Evolutionary conservation across 2,797 vertebrate species (phyloP), one percentile per base, ranked within the genome.

Genomic region (Arnoldichthys spilopterus): DNA sequence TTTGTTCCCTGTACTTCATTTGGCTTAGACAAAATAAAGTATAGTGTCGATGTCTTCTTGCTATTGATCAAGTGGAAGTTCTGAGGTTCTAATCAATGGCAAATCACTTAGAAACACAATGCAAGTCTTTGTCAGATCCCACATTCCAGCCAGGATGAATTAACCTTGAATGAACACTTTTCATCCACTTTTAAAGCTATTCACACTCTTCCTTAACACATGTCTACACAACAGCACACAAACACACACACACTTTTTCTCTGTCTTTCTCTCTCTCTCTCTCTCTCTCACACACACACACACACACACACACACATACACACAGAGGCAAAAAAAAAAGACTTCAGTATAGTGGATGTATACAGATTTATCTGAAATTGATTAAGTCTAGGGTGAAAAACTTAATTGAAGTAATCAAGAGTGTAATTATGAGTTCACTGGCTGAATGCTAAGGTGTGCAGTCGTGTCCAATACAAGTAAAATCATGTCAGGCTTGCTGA

Each of bases 361-460:
- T 76, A 76, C 62, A 80, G 84, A 86, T 84, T 64, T 86, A 89
- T 86, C 43, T 77, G 76, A 81, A 83, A 86, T 68, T 80, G 67
- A 87, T 87, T 82, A 82, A 66, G 81, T 87, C 79, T 72, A 77
- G 45, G 74, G 74, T 77, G 75, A 86, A 77, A 79, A 77, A 78
- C 74, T 84, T 82, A 87, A 88, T 80, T 82, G 75, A 88, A 83
- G 83, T 84, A 79, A 90, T 90, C 82, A 86, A 84, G 83, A 82
- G n/a, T 77, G 73, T 86, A 87, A 90, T 91, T 79, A 85, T 80
- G 84, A 69, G 76, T 76, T 82, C 85, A 59, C 70, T 67, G 82
- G 84, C 81, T 90, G 78, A 82, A 87, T 88, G 81, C 37, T 24
- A 78, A 63, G 37, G 26, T 74, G 18, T 20, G 79, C 80, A 67